Conservation (phyloP, 2,113 vertebrate genomes). For the Malaclemys terrapin region DNA sequence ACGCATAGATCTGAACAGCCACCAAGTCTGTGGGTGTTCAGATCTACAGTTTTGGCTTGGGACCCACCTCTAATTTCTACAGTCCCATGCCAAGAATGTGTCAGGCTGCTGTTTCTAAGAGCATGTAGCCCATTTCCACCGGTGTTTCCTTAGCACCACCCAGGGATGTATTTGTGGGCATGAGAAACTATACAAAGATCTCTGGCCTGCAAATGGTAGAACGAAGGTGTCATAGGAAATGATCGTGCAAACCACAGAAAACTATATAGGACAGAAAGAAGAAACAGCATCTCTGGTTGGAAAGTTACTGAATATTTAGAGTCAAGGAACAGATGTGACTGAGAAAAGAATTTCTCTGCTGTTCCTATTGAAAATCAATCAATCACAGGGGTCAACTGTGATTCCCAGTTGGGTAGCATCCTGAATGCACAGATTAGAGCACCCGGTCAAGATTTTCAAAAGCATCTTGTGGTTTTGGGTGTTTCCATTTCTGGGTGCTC, state of each 20-base stretch:
- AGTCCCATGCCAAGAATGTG: background rate
- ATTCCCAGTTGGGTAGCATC: background rate
- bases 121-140: background rate
- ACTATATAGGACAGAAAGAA: fast-evolving
- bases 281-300: background rate
- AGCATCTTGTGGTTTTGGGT: background rate
- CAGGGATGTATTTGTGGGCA: background rate
- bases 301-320: background rate
- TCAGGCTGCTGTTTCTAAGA: background rate
- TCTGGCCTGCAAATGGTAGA: background rate
- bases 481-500: background rate
- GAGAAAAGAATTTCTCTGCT: background rate
- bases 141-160: background rate
- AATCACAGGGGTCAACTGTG: fast-evolving
- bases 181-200: background rate
- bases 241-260: background rate
- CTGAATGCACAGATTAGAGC: background rate
- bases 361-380: background rate
- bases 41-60: background rate
- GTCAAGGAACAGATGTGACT: fast-evolving
- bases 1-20: fast-evolving
- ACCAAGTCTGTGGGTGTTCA: background rate
- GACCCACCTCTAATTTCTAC: background rate
- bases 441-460: background rate
- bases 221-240: background rate